A percentile compares a stretch with the other conserved stretches of the same genome.
Evolutionary conservation across 2,888 invertebrate species (phyloP).

Genomic region (Cataglyphis albicans): DNA sequence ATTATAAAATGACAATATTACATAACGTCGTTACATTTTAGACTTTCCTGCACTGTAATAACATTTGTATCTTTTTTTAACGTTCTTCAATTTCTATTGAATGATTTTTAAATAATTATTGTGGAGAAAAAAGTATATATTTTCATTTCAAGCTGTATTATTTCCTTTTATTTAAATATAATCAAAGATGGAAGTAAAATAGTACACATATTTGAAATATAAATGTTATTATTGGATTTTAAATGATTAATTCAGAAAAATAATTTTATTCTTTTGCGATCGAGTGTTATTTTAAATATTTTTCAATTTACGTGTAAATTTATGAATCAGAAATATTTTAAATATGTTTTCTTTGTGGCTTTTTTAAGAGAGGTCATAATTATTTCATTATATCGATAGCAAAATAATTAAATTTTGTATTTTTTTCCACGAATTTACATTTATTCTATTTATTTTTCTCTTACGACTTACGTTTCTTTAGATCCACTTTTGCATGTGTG

Average conservation of each 20-base stretch:
- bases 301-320: neutral
- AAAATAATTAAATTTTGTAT: neutral
- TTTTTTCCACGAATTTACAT: neutral
- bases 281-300: neutral
- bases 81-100: neutral
- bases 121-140: neutral
- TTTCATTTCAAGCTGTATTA: neutral
- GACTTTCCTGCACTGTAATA: neutral
- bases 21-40: neutral
- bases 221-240: neutral
- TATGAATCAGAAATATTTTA: neutral
- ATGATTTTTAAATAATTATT: neutral
- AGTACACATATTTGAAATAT: neutral
- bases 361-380: no score
- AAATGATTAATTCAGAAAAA: neutral
- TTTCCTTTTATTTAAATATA: neutral
- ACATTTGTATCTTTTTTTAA: neutral
- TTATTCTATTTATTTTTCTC: neutral
- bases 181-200: neutral
- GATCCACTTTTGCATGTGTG: neutral
- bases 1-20: neutral
- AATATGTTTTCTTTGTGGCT: neutral
- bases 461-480: neutral
- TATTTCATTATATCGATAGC: neutral
- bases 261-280: neutral